Percentiles rank a stretch among this genome's conserved stretches.
phyloP scores from a whole-genome alignment of 2,113 vertebrate species.

The Struthio camelus region DNA sequence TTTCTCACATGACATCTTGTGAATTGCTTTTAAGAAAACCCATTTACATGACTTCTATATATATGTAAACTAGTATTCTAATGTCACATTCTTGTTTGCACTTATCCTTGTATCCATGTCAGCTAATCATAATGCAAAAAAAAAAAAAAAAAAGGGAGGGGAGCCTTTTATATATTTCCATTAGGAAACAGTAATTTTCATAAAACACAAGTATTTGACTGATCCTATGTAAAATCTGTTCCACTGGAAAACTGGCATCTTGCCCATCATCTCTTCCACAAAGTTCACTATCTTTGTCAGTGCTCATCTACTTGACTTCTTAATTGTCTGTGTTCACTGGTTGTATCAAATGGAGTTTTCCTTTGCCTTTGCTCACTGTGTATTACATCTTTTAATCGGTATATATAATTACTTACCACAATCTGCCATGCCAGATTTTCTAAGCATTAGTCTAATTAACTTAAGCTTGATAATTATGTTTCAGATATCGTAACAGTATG shows the following conservation, averaged over 20 bases:
- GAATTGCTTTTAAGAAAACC: constrained; percentile 66
- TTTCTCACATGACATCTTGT: constrained; percentile 47
- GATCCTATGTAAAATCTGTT: constrained; percentile 47
- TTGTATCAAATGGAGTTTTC: constrained; percentile 63
- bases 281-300: constrained; percentile 37
- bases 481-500: constrained; percentile 67
- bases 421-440: constrained; percentile 82
- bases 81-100: constrained; percentile 52
- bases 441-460: constrained; percentile 85
- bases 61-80: constrained; percentile 48
- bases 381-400: constrained; percentile 79
- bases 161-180: background rate
- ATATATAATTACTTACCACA: constrained; percentile 83
- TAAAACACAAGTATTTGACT: constrained; percentile 57
- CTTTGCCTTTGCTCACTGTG: constrained; percentile 61
- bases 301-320: constrained; percentile 56
- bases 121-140: background rate
- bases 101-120: constrained; percentile 6
- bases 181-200: constrained; percentile 42
- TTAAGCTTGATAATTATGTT: constrained; percentile 81
- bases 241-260: background rate
- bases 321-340: constrained; percentile 42
- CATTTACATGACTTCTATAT: constrained; percentile 41
- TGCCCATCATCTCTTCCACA: constrained; percentile 11
- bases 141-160: constrained; percentile 10